A percentile compares a stretch with the other conserved stretches of the same genome.
Evolutionary conservation across 2,797 vertebrate species (phyloP).

Genomic region (Pygocentrus nattereri): DNA sequence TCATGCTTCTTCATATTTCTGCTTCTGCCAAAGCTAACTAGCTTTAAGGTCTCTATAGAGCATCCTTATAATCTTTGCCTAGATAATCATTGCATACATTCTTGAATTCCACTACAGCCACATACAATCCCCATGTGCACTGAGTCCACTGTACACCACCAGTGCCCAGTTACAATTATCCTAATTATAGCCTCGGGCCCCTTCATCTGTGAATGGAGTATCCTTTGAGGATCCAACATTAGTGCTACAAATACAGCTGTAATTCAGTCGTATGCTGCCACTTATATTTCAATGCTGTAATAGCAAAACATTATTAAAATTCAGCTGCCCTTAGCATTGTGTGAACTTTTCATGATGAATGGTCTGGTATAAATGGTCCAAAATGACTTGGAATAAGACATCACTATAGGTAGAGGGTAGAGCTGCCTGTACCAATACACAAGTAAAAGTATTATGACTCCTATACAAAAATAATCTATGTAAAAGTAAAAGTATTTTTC

Average conservation of each 20-base stretch:
- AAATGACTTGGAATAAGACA: neutral
- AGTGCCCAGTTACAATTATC: conserved; percentile 21
- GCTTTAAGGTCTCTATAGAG: neutral
- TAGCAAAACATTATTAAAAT: neutral
- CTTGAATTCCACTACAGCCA: neutral
- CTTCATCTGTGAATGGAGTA: neutral
- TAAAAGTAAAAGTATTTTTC: too few relatives aligned
- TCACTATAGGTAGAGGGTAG: too few relatives aligned
- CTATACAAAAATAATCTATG: too few relatives aligned
- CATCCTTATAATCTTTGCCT: neutral
- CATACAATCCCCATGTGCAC: neutral
- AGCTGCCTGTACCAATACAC: too few relatives aligned
- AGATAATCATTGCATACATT: conserved; percentile 20
- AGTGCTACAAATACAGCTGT: neutral
- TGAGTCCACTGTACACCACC: neutral
- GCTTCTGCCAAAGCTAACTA: neutral
- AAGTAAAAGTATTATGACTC: too few relatives aligned
- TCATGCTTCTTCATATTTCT: neutral
- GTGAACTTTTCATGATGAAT: neutral
- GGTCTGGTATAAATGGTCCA: neutral
- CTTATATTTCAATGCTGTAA: neutral
- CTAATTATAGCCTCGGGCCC: conserved; percentile 24
- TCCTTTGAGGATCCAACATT: neutral
- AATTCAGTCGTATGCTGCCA: neutral
- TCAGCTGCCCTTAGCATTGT: neutral